A percentile compares a stretch with the other conserved stretches of the same genome.
Evolutionary conservation across 2,888 invertebrate species (phyloP).

Genomic region (Margaritifera margaritifera): DNA sequence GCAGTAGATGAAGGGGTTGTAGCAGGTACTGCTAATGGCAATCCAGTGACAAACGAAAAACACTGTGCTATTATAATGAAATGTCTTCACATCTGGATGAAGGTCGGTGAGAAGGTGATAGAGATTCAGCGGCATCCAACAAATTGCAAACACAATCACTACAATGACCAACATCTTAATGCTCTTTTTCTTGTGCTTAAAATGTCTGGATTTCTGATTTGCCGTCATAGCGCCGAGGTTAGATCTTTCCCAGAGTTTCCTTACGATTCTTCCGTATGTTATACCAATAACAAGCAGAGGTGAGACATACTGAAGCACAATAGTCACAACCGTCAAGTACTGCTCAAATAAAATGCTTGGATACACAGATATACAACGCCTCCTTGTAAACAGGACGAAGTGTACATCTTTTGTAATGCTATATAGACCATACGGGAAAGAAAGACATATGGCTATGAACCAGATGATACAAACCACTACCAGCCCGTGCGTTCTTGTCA

Average conservation of each 20-base stretch:
- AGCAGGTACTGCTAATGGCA: conserved; percentile 74
- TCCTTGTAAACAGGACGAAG: conserved; percentile 37
- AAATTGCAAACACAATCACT: conserved; percentile 72
- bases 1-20: conserved; percentile 75
- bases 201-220: conserved; percentile 69
- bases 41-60: conserved; percentile 74
- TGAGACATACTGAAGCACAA: conserved; percentile 72
- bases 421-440: conserved; percentile 73
- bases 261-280: conserved; percentile 71
- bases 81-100: conserved; percentile 57
- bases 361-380: conserved; percentile 69
- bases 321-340: conserved; percentile 71
- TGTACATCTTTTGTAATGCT: conserved; percentile 54
- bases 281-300: conserved; percentile 72
- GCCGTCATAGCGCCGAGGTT: conserved; percentile 72
- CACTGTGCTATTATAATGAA: conserved; percentile 69
- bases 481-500: conserved; percentile 68
- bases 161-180: conserved; percentile 74
- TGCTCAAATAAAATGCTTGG: conserved; percentile 67
- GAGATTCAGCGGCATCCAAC: conserved; percentile 75
- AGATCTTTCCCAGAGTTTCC: conserved; percentile 67
- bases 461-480: conserved; percentile 70
- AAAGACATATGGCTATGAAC: conserved; percentile 65
- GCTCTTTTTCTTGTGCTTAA: conserved; percentile 72
- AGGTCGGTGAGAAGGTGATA: conserved; percentile 73